These are phyloP conservation scores for Cochlearius cochlearius DNA, from an alignment of 2,113 vertebrate species.

Conservation along the genomic window DNA sequence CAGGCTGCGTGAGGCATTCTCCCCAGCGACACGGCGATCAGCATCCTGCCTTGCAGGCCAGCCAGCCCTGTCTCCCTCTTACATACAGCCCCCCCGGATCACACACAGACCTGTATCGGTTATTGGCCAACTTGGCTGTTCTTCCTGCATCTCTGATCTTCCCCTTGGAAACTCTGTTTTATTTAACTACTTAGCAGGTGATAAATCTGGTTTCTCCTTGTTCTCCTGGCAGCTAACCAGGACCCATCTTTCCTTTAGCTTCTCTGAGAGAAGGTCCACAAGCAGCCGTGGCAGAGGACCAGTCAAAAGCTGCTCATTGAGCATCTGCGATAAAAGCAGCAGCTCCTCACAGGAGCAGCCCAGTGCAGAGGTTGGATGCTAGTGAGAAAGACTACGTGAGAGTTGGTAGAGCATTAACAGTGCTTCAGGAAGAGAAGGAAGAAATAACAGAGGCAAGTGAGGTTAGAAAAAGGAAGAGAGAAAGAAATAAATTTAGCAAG, in stretches of 20 bases:
- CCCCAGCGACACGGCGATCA: neutral
- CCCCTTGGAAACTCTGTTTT: neutral
- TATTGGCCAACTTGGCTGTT: neutral
- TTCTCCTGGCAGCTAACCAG: neutral
- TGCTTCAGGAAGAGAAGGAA: neutral
- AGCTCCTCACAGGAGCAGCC: neutral
- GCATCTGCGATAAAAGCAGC: neutral
- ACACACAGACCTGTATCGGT: neutral
- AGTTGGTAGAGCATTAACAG: neutral
- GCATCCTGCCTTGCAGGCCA: neutral
- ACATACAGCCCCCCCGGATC: rapidly evolving
- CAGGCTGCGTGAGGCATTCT: neutral
- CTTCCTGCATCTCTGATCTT: neutral
- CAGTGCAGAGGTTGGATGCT: neutral
- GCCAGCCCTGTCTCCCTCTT: neutral
- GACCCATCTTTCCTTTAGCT: neutral
- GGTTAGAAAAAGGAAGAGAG: neutral
- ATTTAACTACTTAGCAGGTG: neutral
- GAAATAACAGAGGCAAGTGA: neutral
- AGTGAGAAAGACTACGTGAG: neutral
- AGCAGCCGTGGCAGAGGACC: neutral
- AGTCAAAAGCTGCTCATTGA: neutral
- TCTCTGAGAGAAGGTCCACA: neutral
- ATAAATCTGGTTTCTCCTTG: neutral
- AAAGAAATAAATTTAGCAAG: neutral